phyloP scores from a whole-genome alignment of 2,888 invertebrate genomes.

The Choreutis nemorana region DNA sequence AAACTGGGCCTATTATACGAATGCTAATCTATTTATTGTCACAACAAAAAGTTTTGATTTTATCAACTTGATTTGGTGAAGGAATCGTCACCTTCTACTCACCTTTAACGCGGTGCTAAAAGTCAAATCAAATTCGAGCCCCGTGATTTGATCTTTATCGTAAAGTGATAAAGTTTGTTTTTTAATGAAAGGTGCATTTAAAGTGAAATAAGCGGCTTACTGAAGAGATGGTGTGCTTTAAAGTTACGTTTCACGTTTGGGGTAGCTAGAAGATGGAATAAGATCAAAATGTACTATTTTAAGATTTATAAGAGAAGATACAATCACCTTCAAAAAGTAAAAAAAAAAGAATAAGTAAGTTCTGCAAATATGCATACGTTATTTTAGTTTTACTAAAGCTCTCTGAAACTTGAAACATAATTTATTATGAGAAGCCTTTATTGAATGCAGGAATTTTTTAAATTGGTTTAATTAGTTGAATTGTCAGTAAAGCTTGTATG shows the following conservation, averaged over 20 bases:
- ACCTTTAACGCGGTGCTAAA: conserved; percentile 56
- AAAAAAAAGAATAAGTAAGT: too few species aligned
- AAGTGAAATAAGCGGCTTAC: conserved; percentile 52
- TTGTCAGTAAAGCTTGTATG: conserved; percentile 40
- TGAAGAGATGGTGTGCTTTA: conserved; percentile 41
- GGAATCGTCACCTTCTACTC: conserved; percentile 57
- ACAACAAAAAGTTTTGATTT: conserved; percentile 62
- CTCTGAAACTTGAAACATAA: too few species aligned
- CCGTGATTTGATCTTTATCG: conserved; percentile 10
- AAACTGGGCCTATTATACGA: conserved; percentile 62
- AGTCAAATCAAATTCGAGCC: too few species aligned
- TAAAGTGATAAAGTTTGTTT: conserved; percentile 19
- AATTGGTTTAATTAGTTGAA: conserved; percentile 41
- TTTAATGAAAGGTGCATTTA: conserved; percentile 8
- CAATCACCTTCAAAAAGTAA: too few species aligned
- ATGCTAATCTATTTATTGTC: conserved; percentile 64
- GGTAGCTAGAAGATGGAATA: conserved; percentile 44
- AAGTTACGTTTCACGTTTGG: conserved; percentile 44
- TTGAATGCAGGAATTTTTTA: not conserved
- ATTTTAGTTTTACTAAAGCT: too few species aligned
- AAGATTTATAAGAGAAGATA: too few species aligned
- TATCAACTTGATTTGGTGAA: conserved; percentile 54
- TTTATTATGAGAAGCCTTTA: too few species aligned
- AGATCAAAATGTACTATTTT: too few species aligned
- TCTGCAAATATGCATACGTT: too few species aligned